Evolutionary conservation across 2,888 invertebrate species (phyloP), one percentile per base, ranked within the genome.

Genomic region (Lathronympha strigana): DNA sequence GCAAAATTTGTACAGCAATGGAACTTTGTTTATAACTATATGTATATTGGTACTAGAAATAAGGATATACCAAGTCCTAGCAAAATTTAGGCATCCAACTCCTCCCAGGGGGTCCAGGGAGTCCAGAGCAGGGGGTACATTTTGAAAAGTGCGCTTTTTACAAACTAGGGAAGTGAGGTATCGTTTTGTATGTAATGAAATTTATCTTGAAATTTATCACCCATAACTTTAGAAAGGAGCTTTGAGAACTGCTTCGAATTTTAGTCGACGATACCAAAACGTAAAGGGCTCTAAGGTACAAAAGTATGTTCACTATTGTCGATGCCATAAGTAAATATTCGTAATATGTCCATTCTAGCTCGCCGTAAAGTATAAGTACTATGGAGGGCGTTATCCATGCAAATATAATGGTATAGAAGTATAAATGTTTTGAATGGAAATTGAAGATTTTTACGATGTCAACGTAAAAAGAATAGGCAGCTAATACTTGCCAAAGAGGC

Each of bases 401-500:
- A 4, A 25, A 55, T 5, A 47, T 4, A 28, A n/a, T 28, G 3
- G 54, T 33, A 11, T 49, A 55, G 17, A 63, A 47, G 33, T 63
- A 63, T 8, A 63, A 2, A 0, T n/a, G 25, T 2, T 36, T 8
- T 11, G 62, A 17, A 17, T 36, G 38, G 2, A 47, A 5, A 13
- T 38, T 47, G 15, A 63, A 63, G 9, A 63, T 31, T 17, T 63
- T 63, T 0, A 63, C 62, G n/a, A 63, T 47, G 15, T 63, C 28
- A 28, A 55, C 6, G 15, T 63, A 63, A n/a, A 55, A 55, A 13
- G 54, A 55, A 38, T 63, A 63, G 3, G 62, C 54, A 6, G 11
- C 36, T 11, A 63, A 25, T 17, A 54, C 54, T 17, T 47, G 47
- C 62, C 62, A 63, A 11, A 19, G n/a, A 17, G 47, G 19, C 9